Evolutionary conservation across 2,113 vertebrate species (phyloP).

Genomic region (Talpa occidentalis): DNA sequence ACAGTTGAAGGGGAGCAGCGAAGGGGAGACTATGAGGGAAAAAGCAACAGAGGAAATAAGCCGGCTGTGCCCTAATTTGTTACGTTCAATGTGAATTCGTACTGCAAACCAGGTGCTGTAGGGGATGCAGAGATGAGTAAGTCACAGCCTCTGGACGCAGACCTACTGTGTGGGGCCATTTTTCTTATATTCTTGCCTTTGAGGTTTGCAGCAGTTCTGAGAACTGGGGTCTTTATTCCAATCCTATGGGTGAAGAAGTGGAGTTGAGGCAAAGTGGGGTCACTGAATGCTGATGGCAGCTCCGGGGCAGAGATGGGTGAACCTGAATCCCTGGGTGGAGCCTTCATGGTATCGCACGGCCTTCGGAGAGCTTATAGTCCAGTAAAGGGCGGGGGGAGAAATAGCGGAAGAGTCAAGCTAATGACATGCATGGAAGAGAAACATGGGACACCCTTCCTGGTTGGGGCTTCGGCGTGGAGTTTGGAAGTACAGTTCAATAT

Average conservation of each 20-base stretch:
- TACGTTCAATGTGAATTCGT: background rate
- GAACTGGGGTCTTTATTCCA: background rate
- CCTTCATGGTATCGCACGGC: fast-evolving
- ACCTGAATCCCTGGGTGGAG: fast-evolving
- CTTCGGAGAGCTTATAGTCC: background rate
- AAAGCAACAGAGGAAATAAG: background rate
- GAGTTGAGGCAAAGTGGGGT: background rate
- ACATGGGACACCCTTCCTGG: background rate
- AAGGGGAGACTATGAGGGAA: background rate
- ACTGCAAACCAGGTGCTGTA: fast-evolving
- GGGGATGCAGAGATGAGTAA: background rate
- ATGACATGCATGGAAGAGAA: background rate
- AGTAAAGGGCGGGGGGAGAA: background rate
- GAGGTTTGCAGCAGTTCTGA: background rate
- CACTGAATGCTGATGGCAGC: background rate
- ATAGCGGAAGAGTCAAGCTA: background rate
- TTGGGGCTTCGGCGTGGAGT: background rate
- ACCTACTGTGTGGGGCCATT: fast-evolving
- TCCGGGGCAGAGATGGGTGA: background rate
- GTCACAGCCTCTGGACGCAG: too few relatives aligned
- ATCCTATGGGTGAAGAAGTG: background rate
- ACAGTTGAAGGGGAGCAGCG: background rate
- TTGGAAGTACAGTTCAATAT: fast-evolving
- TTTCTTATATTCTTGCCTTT: background rate
- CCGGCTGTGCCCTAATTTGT: background rate